phyloP scores from a whole-genome alignment of 2,888 invertebrate species.

The Eustalomyia histrio region DNA sequence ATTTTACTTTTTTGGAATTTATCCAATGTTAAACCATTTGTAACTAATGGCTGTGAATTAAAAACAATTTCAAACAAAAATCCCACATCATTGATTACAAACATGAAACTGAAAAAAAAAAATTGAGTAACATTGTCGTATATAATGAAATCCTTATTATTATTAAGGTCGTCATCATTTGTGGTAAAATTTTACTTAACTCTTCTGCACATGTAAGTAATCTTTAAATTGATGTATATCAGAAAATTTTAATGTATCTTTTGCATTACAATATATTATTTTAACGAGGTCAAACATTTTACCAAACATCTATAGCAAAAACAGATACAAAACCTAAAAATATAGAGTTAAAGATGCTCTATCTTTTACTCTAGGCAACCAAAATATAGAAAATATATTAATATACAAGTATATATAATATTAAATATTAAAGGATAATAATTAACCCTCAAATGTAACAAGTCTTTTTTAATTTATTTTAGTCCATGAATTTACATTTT shows the following conservation, averaged over 20 bases:
- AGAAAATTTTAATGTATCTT: background rate
- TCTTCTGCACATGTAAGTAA: background rate
- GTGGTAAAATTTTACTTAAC: background rate
- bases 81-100: constrained; percentile 4
- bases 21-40: background rate
- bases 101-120: background rate
- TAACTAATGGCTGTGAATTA: background rate
- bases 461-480: no score
- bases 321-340: background rate
- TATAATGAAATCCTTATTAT: background rate
- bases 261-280: background rate
- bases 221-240: background rate
- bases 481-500: no score
- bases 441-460: no score
- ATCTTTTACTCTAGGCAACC: no score
- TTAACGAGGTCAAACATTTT: background rate
- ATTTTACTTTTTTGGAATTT: constrained; percentile 1
- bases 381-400: no score
- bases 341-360: no score
- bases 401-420: no score
- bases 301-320: background rate
- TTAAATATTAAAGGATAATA: no score
- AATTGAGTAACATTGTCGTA: no score
- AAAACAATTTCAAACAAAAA: background rate
- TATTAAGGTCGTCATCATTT: background rate